Base-by-base conservation (phyloP, 2,113 vertebrate genomes). In the Taurulus bubalis region DNA sequence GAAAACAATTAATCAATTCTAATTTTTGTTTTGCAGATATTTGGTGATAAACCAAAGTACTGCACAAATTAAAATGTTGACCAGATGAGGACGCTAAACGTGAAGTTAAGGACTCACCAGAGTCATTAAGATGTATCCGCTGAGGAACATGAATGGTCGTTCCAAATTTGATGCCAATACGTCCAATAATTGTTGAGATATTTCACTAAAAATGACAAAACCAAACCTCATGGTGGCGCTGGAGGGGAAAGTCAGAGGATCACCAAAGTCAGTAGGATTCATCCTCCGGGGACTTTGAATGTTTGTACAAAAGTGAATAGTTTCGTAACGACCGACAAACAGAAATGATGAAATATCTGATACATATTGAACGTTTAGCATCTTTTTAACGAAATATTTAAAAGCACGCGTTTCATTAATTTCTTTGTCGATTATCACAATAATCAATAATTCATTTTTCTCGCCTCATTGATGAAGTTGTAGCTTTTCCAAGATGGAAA, bases 401-500 rank as follows among this genome's bases (percentile, higher is more conserved):
- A 55, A 36, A 55, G 10, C 4, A 14, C 7, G 8, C 1, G 12
- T 62, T 32, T 47, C 42, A 62, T 22, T n/a, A 1, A 45, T 15
- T 22, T 16, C 22, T 0, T 32, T 59, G 55, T 32, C 42, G 2
- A n/a, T 42, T 24, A 8, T 36, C 20, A 6, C 30, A 9, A 28
- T 14, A 14, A 51, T 75, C 14, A 53, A 38, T 69, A 42, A 26
- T 67, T 71, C n/a, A n/a, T n/a, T n/a, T n/a, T 32, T 47, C 26
- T 6, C 28, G n/a, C 22, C 53, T 55, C 1, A 55, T 55, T 55
- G 11, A 55, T 24, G n/a, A 55, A 4, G 47, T 3, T 11, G 45
- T 14, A 18, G 38, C 63, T 51, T 34, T 20, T 42, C 24, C 10
- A 15, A 10, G 49, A 65, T 71, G 58, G 72, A 71, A 83, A 83